Evolutionary conservation across 1,140 invertebrate species (phyloP).

Genomic region (Ericerus pela): DNA sequence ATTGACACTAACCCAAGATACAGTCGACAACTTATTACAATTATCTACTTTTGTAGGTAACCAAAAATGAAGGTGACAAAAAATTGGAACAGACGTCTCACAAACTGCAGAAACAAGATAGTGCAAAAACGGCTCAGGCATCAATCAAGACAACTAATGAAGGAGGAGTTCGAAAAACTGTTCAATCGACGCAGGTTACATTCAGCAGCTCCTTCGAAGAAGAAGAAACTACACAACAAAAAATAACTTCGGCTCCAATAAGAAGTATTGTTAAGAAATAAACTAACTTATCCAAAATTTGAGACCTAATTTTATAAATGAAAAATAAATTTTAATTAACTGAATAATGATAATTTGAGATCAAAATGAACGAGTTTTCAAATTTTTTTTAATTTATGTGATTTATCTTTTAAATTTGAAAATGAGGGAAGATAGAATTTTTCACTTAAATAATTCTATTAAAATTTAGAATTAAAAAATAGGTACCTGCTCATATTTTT

Average conservation of each 20-base stretch:
- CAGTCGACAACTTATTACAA: too few species aligned
- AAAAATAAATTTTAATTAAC: too few species aligned
- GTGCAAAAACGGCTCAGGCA: not conserved
- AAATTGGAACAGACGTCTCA: not conserved
- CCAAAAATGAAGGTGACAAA: constrained; percentile 3
- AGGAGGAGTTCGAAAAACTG: not conserved
- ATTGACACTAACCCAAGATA: too few species aligned
- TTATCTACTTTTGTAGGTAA: not conserved
- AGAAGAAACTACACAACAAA: constrained; percentile 5
- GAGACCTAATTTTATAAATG: too few species aligned
- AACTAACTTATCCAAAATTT: not conserved
- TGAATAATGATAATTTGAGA: too few species aligned
- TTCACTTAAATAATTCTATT: too few species aligned
- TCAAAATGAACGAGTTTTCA: too few species aligned
- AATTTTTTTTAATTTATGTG: too few species aligned
- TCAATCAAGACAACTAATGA: constrained; percentile 2
- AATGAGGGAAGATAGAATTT: too few species aligned
- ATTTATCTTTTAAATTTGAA: too few species aligned
- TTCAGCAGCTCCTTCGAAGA: constrained; percentile 1
- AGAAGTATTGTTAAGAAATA: constrained; percentile 7
- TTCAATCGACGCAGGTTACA: not conserved
- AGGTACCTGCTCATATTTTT: too few species aligned
- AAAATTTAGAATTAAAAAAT: too few species aligned
- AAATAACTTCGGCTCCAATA: not conserved
- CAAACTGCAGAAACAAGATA: not conserved